phyloP scores from a whole-genome alignment of 1,140 invertebrate species.

The Pinna nobilis region DNA sequence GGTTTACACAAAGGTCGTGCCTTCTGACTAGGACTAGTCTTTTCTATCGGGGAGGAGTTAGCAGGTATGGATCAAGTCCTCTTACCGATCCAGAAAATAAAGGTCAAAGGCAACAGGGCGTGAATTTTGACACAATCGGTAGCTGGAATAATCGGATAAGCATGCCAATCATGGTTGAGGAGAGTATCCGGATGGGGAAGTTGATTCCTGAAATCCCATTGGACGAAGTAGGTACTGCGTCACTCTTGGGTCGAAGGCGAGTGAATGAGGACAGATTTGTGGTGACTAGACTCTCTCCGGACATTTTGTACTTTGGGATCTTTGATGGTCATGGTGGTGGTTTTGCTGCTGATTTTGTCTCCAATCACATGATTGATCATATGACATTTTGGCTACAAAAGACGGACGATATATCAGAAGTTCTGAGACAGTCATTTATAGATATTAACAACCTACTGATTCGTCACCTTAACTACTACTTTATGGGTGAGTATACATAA shows the following conservation, averaged over 20 bases:
- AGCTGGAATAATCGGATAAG: slow-evolving; percentile 75
- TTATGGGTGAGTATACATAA: slow-evolving; percentile 54
- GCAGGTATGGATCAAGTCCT: too few species aligned
- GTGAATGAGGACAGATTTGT: slow-evolving; percentile 77
- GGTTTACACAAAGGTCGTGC: too few species aligned
- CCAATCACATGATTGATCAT: slow-evolving; percentile 72
- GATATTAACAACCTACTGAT: slow-evolving; percentile 76
- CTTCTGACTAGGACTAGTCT: too few species aligned
- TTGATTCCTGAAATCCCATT: slow-evolving; percentile 76
- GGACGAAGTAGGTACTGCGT: slow-evolving; percentile 74
- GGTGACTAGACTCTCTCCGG: slow-evolving; percentile 67
- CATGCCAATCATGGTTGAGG: slow-evolving; percentile 73
- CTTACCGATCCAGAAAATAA: slow-evolving; percentile 69
- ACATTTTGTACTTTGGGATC: slow-evolving; percentile 76
- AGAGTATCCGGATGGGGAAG: slow-evolving; percentile 76
- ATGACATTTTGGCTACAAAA: slow-evolving; percentile 68
- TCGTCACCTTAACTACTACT: slow-evolving; percentile 56
- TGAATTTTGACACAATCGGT: slow-evolving; percentile 75
- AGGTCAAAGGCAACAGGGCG: slow-evolving; percentile 61
- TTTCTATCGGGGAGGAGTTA: too few species aligned
- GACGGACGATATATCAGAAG: slow-evolving; percentile 60
- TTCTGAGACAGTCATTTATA: slow-evolving; percentile 73
- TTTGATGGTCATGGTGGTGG: slow-evolving; percentile 80
- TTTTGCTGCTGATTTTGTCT: slow-evolving; percentile 76
- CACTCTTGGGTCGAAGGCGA: slow-evolving; percentile 74